Percentiles rank a stretch among this genome's conserved stretches.
phyloP scores from a whole-genome alignment of 2,797 vertebrate species.

The Gambusia yucatana region DNA sequence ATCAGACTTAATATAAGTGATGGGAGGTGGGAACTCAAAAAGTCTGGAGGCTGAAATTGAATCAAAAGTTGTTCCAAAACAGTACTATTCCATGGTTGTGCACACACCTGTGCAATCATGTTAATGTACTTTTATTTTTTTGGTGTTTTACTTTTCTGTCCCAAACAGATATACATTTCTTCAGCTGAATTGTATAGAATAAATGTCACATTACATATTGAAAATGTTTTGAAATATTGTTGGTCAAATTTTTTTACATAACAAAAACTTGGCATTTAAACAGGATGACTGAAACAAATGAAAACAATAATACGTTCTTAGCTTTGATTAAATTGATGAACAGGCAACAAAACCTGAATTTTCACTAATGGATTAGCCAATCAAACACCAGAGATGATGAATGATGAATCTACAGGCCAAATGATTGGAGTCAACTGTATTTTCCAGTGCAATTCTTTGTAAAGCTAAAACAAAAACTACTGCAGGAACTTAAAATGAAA shows the following conservation, averaged over 20 bases:
- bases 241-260: background rate
- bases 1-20: background rate
- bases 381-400: background rate
- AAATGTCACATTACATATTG: background rate
- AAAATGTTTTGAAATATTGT: background rate
- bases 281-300: background rate
- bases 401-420: background rate
- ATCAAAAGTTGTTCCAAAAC: background rate
- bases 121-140: background rate
- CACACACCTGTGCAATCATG: background rate
- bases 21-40: background rate
- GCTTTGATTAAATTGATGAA: background rate
- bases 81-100: background rate
- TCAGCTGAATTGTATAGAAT: background rate
- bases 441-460: background rate
- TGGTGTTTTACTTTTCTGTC: no score
- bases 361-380: background rate
- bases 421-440: background rate
- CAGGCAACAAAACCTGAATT: background rate
- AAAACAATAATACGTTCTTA: background rate
- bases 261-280: background rate
- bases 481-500: background rate
- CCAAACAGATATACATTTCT: background rate
- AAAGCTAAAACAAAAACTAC: background rate
- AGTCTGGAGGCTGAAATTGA: background rate